Base-by-base conservation (phyloP, 2,888 invertebrate genomes). In the Dicyrtoma fusca region DNA sequence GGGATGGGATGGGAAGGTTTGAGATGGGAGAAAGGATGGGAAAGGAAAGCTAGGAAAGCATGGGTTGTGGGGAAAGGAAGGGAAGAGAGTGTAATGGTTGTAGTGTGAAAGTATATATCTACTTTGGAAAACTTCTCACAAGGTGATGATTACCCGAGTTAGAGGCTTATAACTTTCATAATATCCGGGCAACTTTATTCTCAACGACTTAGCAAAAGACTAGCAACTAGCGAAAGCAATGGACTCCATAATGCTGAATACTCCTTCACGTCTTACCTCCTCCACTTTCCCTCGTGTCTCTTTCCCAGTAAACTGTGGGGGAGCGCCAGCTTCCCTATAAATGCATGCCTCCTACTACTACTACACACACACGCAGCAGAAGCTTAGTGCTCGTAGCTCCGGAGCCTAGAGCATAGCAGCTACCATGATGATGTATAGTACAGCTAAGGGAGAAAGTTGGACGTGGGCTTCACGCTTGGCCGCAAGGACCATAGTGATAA, bases 151-250 rank as follows among this genome's bases (percentile, higher is more conserved):
- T 69, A 61, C 69, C 26, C 17, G 61, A 69, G 59, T 69, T 59
- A 47, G 59, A 42, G 59, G 68, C 42, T 69, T 69, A 69, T 69
- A 69, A 69, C 59, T 69, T 69, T 61, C 25, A 61, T 59, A 69
- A 59, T 69, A 69, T 69, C 69, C 69, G 59, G 59, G 55, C 61
- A 69, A 69, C 69, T 69, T 69, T 69, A 65, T 65, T 51, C 65
- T 25, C 26, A 44, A 65, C 51, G 65, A 49, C 65, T 65, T 49
- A 61, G 59, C 55, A 13, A 61, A 61, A 61, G 61, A 61, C 61
- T 61, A 44, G n/a, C 19, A 19, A 23, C 55, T 13, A 55, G 23
- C 21, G n/a, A 21, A 21, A 51, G 51, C 17, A 51, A 34, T 34
- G 61, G 44, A 34, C 61, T 17, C 19, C 34, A 21, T 44, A 61